These are phyloP conservation scores for Argentina silus DNA, from an alignment of 2,797 vertebrate species.

Conservation along the genomic window DNA sequence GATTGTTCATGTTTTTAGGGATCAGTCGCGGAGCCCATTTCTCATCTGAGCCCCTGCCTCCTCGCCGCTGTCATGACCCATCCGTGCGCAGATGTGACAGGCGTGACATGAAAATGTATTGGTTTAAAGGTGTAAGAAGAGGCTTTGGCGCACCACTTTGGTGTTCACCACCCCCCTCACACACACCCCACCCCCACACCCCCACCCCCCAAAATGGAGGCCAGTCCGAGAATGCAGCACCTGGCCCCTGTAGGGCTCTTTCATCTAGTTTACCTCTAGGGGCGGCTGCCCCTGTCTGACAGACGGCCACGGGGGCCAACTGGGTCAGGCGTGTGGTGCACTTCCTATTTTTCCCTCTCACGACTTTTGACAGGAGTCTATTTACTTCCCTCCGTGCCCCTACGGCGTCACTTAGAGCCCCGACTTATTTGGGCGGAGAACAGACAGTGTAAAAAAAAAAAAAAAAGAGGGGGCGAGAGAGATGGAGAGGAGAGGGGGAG, in stretches of 20 bases:
- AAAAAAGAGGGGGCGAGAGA: neutral
- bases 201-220: slow-evolving; percentile 59
- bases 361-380: slow-evolving; percentile 66
- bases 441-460: slow-evolving; percentile 34
- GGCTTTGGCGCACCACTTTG: neutral
- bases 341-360: slow-evolving; percentile 66
- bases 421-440: slow-evolving; percentile 56
- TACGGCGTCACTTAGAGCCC: slow-evolving; percentile 66
- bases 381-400: slow-evolving; percentile 61
- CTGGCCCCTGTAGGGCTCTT: slow-evolving; percentile 46
- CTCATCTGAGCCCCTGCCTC: slow-evolving; percentile 28
- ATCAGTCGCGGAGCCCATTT: slow-evolving; percentile 7
- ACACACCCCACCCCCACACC: slow-evolving; percentile 28
- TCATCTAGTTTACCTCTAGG: slow-evolving; percentile 53
- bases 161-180: slow-evolving; percentile 34
- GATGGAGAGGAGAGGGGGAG: slow-evolving; percentile 14
- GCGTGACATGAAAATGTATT: slow-evolving; percentile 73
- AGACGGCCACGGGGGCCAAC: slow-evolving; percentile 41
- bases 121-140: slow-evolving; percentile 55
- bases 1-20: slow-evolving; percentile 52
- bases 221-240: slow-evolving; percentile 41
- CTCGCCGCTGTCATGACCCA: slow-evolving; percentile 8
- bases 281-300: slow-evolving; percentile 15
- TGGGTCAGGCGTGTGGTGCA: slow-evolving; percentile 4
- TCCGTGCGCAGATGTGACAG: slow-evolving; percentile 49